Base-by-base conservation (phyloP, 2,797 vertebrate genomes). In the Toxotes lorentzi region DNA sequence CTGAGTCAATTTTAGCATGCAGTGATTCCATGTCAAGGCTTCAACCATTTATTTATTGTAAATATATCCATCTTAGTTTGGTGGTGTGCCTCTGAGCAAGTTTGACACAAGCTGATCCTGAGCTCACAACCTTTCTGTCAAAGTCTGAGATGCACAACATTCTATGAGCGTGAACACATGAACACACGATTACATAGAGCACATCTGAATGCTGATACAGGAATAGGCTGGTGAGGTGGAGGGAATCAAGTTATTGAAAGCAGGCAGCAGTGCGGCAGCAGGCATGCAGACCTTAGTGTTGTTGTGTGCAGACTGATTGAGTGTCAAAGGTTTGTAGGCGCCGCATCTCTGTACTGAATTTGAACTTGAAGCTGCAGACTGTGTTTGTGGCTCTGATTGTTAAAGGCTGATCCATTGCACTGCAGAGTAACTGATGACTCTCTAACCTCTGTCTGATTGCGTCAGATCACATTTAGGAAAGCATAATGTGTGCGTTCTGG, bases 341-440 rank as follows among this genome's bases (percentile, higher is more conserved):
- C n/a, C 5, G 16, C 45, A 47, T 47, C 51, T 54, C 51, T 54
- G 51, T 27, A 21, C 14, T 35, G 9, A 4, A 10, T 35, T 35
- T 35, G 35, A 35, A 35, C 9, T 35, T 4, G 5, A 10, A 38
- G 38, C 38, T 38, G 38, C 38, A 38, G 2, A 8, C 38, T 38
- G 6, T 38, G 27, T 62, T 32, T 76, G 63, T 56, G 47, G 17
- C 30, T 71, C 13, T 11, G 41, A 13, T 13, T 69, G 7, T 59
- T 73, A 38, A 61, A 57, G n/a, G 32, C 43, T 38, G 7, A 27
- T 67, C 38, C 32, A 38, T 51, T 61, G 17, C 63, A 35, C 24
- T 48, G 50, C 32, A n/a, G 34, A 34, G 57, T 60, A 47, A 76
- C 5, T 30, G 48, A 60, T 70, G 78, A 70, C 62, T 61, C 43